phyloP scores from a whole-genome alignment of 37 sponge, comb jelly and placozoan species.

The Petrosia ficiformis region DNA sequence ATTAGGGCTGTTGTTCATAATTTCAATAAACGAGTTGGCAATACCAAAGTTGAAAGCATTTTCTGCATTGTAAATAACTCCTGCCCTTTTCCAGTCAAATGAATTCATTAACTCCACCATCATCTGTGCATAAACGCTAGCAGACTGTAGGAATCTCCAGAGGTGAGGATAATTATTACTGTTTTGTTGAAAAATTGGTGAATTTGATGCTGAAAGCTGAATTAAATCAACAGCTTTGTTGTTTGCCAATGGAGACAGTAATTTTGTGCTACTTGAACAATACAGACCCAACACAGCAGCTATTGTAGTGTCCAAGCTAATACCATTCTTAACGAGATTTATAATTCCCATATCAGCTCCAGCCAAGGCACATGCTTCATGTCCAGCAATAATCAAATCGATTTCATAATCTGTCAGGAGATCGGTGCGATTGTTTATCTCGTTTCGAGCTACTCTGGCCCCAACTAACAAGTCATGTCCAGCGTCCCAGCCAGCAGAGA shows the following conservation, averaged over 20 bases:
- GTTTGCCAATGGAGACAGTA: neutral
- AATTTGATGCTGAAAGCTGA: neutral
- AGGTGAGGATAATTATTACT: neutral
- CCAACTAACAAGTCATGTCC: conserved; percentile 36
- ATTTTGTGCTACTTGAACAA: neutral
- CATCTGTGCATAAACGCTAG: neutral
- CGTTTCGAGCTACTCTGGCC: conserved; percentile 26
- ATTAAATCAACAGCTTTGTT: neutral
- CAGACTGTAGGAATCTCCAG: neutral
- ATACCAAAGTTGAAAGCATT: neutral
- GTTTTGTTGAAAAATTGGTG: neutral
- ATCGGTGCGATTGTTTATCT: conserved; percentile 21
- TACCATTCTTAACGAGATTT: neutral
- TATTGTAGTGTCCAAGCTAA: neutral
- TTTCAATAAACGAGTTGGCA: neutral
- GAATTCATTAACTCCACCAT: neutral
- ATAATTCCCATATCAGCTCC: neutral
- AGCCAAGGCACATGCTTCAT: neutral
- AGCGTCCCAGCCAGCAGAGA: conserved; percentile 23
- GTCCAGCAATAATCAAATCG: neutral
- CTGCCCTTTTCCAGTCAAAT: conserved; percentile 17
- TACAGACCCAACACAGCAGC: conserved; percentile 1
- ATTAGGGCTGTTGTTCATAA: neutral
- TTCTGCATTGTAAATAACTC: neutral
- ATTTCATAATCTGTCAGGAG: neutral